Evolutionary conservation across 1,140 invertebrate species (phyloP), one percentile per base, ranked within the genome.

Genomic region (Heliothis virescens): DNA sequence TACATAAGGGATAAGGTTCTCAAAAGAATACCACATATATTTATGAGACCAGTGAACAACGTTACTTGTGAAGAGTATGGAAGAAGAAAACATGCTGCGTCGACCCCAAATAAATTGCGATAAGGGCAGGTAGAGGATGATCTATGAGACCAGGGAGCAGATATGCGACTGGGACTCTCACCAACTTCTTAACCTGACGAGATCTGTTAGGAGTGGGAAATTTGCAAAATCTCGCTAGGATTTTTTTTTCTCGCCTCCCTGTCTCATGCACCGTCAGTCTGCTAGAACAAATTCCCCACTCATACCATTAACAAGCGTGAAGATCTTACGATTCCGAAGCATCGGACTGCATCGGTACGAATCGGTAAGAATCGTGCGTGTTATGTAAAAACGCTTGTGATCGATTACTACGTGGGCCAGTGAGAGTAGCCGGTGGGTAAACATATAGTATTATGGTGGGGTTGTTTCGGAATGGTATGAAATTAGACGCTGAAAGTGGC

Each of bases 291-390:
- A 82, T 85, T 82, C 78, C 80, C 84, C 80, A 26, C 34, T 69
- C 73, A 79, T 74, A 82, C 74, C 75, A 29, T 60, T 82, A 79
- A 79, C 59, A 18, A 78, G 76, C 85, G 73, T 81, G 74, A 86
- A 86, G 79, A 85, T 83, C 53, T 53, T 62, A 83, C 59, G 60
- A 84, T 85, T 84, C 73, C 72, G 21, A 59, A 67, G 50, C 80
- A 53, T 60, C 55, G 73, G 71, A 11, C 67, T 63, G 16, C 21
- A 26, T 76, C 65, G 60, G 62, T 47, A 71, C 34, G 67, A 13
- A 59, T 57, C 26, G 52, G 67, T 59, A 41, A 15, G 72, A n/a
- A 41, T 63, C 60, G 63, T 16, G 60, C 29, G 59, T 72, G 59
- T 81, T 81, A 79, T 53, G 81, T 81, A 59, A 81, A 65, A 55